Conservation (phyloP, 1,140 invertebrate genomes). For the Sitobion miscanthi region DNA sequence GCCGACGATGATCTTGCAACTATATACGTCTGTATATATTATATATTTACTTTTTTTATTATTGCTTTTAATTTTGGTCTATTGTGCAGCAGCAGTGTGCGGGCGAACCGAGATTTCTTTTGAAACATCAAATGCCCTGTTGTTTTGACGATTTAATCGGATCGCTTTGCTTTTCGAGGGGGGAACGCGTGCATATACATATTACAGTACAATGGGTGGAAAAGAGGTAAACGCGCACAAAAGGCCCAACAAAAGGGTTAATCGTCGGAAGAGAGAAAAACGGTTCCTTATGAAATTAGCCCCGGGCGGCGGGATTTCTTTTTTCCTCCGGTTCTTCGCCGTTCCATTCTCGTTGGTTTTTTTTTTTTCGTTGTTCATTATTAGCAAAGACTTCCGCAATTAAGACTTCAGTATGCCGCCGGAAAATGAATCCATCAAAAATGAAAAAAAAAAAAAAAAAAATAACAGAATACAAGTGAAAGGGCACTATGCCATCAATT, state of each 20-base stretch:
- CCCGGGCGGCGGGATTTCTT: constrained; percentile 29
- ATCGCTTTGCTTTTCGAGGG: constrained; percentile 37
- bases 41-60: not conserved
- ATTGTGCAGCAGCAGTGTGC: not conserved
- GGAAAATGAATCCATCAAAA: constrained; percentile 30
- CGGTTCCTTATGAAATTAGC: constrained; percentile 50
- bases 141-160: constrained; percentile 56
- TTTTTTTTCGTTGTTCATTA: constrained; percentile 7
- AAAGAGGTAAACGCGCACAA: constrained; percentile 52
- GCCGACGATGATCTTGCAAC: not conserved
- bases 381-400: constrained; percentile 50
- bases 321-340: not conserved
- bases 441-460: not conserved
- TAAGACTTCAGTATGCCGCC: constrained; percentile 18
- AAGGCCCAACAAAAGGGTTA: constrained; percentile 52
- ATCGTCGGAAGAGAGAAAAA: constrained; percentile 51
- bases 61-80: constrained; percentile 11
- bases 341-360: not conserved
- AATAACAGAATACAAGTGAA: not conserved
- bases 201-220: constrained; percentile 29
- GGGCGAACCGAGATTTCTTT: constrained; percentile 40
- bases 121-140: constrained; percentile 47
- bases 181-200: not conserved
- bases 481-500: constrained; percentile 19
- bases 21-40: not conserved